Evolutionary conservation across 2,888 invertebrate genomes (phyloP).

Genomic region (Drosophila austrosaltans): DNA sequence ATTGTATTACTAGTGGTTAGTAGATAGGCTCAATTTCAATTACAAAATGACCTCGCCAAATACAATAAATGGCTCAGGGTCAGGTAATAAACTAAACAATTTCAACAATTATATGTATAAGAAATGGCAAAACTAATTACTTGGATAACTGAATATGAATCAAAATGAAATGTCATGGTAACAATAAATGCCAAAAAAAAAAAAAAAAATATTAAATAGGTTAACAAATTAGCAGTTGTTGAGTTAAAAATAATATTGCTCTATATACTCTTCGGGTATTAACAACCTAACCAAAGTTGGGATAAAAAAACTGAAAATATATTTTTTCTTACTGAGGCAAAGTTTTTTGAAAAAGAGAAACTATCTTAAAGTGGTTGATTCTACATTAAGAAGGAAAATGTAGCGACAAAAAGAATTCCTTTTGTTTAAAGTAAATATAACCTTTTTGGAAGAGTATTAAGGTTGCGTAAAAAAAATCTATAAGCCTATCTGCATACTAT

Average conservation of each 20-base stretch:
- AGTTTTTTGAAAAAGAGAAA: too few relatives aligned
- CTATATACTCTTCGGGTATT: not conserved
- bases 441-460: not conserved
- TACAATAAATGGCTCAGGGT: conserved; percentile 55
- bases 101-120: conserved; percentile 46
- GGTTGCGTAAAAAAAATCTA: not conserved
- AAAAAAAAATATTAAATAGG: conserved; percentile 4
- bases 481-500: not conserved
- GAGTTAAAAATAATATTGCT: not conserved
- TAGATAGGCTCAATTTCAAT: conserved; percentile 17
- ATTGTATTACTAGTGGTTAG: conserved; percentile 29
- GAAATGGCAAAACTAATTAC: conserved; percentile 60
- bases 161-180: conserved; percentile 56
- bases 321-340: too few relatives aligned
- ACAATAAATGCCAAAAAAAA: conserved; percentile 28
- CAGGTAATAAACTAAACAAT: conserved; percentile 55
- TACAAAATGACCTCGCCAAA: conserved; percentile 42
- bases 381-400: too few relatives aligned
- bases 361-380: too few relatives aligned
- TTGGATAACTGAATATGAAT: conserved; percentile 41
- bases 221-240: not conserved
- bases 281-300: too few relatives aligned
- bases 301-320: too few relatives aligned
- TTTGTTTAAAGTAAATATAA: not conserved
- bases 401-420: not conserved